phyloP scores from a whole-genome alignment of 2,888 invertebrate genomes.

The Eucriotettix oculatus region DNA sequence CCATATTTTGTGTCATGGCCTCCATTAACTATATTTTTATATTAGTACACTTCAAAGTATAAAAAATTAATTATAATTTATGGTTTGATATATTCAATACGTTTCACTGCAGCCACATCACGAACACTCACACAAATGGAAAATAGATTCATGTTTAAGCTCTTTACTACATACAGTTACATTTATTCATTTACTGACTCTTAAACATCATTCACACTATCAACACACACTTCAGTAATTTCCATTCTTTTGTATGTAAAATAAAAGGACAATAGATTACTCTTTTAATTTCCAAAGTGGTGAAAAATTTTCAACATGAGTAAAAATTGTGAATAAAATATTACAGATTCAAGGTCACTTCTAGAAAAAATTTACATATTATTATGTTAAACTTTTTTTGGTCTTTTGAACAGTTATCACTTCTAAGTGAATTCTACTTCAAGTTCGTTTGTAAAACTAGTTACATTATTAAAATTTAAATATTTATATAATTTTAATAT shows the following conservation, averaged over 20 bases:
- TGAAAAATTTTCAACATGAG: background rate
- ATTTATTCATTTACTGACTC: no score
- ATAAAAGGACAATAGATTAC: background rate
- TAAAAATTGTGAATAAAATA: background rate
- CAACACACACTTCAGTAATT: background rate
- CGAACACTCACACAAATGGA: no score
- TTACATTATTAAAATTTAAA: background rate
- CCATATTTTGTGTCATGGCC: background rate
- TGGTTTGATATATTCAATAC: no score
- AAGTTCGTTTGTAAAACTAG: background rate
- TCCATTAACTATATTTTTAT: background rate
- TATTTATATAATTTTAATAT: background rate
- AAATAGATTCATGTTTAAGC: no score
- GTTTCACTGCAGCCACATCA: no score
- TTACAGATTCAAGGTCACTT: background rate
- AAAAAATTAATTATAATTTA: no score
- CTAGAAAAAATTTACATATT: background rate
- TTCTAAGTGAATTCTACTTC: background rate
- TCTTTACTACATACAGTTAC: no score
- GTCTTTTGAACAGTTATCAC: background rate
- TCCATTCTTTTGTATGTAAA: background rate
- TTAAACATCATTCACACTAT: background rate
- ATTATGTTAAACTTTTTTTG: background rate
- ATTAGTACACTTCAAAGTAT: no score
- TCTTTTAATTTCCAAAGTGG: background rate